A percentile compares a stretch with the other conserved stretches of the same genome.
phyloP scores from a whole-genome alignment of 2,888 invertebrate genomes.

The Lymantria dispar region DNA sequence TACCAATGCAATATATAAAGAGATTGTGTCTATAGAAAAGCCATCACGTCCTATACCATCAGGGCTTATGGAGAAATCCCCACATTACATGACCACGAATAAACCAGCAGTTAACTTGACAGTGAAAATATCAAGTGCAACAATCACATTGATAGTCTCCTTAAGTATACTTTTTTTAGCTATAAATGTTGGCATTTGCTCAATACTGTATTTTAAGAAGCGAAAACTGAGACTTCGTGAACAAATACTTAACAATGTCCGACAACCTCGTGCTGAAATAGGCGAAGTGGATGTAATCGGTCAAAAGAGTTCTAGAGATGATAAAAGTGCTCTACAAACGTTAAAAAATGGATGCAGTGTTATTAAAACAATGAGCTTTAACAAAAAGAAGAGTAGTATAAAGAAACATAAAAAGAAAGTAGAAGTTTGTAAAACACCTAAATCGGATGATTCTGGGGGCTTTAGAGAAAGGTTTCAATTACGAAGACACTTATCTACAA shows the following conservation, averaged over 20 bases:
- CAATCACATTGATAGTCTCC: constrained; percentile 84
- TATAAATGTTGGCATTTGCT: constrained; percentile 87
- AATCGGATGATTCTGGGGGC: constrained; percentile 79
- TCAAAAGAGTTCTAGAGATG: constrained; percentile 69
- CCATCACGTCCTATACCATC: constrained; percentile 56
- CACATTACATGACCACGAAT: constrained; percentile 41
- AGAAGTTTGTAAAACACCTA: constrained; percentile 80
- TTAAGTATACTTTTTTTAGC: constrained; percentile 87
- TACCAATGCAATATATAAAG: constrained; percentile 57
- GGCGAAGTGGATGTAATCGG: constrained; percentile 76
- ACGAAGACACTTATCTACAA: constrained; percentile 88
- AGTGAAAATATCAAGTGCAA: constrained; percentile 82
- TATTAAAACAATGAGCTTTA: constrained; percentile 80
- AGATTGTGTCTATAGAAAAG: constrained; percentile 68
- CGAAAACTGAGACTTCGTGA: constrained; percentile 80
- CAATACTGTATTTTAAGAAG: constrained; percentile 86
- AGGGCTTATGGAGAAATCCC: constrained; percentile 57
- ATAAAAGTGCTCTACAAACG: constrained; percentile 66
- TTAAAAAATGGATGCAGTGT: constrained; percentile 82
- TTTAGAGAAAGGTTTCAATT: constrained; percentile 84
- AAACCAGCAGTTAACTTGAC: constrained; percentile 54
- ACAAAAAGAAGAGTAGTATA: constrained; percentile 74
- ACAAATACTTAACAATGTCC: constrained; percentile 59
- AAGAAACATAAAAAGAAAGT: constrained; percentile 79
- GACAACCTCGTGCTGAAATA: constrained; percentile 75